A percentile compares a stretch with the other conserved stretches of the same genome.
phyloP scores from a whole-genome alignment of 2,113 vertebrate genomes.

The Phasianus colchicus region DNA sequence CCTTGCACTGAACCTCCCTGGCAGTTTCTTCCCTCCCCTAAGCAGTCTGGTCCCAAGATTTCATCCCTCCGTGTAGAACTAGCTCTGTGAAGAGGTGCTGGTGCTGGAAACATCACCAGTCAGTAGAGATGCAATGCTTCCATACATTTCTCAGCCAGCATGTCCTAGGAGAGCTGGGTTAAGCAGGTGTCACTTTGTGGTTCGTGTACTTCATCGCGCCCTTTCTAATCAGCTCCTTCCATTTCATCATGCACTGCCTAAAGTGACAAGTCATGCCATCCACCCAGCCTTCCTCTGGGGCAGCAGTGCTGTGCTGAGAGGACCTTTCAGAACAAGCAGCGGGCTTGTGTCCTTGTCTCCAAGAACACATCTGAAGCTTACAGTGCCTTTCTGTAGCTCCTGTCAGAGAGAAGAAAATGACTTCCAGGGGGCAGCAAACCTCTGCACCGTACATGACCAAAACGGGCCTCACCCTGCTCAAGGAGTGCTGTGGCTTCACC shows the following conservation, averaged over 20 bases:
- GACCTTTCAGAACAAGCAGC: not conserved
- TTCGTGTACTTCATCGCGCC: not conserved
- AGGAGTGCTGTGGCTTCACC: constrained; percentile 90
- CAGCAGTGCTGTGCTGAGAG: not conserved
- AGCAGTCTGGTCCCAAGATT: not conserved
- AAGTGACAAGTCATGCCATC: not conserved
- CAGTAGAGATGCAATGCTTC: not conserved
- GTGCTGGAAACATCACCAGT: not conserved
- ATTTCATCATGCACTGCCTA: not conserved
- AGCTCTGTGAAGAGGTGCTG: not conserved
- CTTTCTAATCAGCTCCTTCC: not conserved
- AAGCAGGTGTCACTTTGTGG: not conserved
- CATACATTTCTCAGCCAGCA: not conserved
- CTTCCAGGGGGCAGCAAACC: constrained; percentile 80
- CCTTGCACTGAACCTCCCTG: not conserved
- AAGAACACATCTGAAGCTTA: not conserved
- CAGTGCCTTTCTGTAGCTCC: constrained; percentile 53
- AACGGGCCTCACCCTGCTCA: constrained; percentile 87
- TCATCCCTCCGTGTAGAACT: not conserved
- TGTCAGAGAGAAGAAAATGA: constrained; percentile 69
- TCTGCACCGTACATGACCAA: constrained; percentile 80
- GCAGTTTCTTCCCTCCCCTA: not conserved
- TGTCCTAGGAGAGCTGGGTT: not conserved
- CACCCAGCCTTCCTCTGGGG: not conserved
- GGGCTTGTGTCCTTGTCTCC: not conserved